A percentile compares a stretch with the other conserved stretches of the same genome.
phyloP scores from a whole-genome alignment of 2,888 invertebrate species.

The Eilema caniola region DNA sequence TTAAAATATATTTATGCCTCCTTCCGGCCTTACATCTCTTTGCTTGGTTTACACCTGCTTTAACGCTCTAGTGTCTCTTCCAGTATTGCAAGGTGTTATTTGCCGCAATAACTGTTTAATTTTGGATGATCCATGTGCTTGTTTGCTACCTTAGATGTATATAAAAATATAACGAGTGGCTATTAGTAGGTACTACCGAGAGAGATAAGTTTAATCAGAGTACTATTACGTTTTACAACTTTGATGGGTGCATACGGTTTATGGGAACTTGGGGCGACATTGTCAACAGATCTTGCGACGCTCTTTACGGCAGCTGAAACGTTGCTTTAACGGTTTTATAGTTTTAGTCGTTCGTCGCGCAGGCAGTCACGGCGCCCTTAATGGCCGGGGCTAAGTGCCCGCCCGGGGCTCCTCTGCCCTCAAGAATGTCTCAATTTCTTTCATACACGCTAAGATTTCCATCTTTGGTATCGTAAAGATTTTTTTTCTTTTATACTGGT shows the following conservation, averaged over 20 bases:
- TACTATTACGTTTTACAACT: slow-evolving; percentile 84
- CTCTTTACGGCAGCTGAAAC: slow-evolving; percentile 86
- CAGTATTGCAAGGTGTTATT: not conserved
- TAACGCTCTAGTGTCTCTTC: not conserved
- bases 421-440: slow-evolving; percentile 81
- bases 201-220: slow-evolving; percentile 86
- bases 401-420: slow-evolving; percentile 80
- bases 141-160: not conserved
- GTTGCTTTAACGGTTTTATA: slow-evolving; percentile 87
- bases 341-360: slow-evolving; percentile 84
- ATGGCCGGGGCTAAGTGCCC: slow-evolving; percentile 85
- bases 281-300: slow-evolving; percentile 86
- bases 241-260: slow-evolving; percentile 85
- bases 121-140: not conserved
- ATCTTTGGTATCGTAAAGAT: slow-evolving; percentile 77
- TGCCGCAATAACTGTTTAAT: too few species aligned
- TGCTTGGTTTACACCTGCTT: too few species aligned
- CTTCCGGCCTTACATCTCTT: too few species aligned
- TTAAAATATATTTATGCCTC: too few species aligned
- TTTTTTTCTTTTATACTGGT: slow-evolving; percentile 67
- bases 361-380: slow-evolving; percentile 84
- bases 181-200: slow-evolving; percentile 71
- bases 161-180: slow-evolving; percentile 49
- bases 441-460: slow-evolving; percentile 77
- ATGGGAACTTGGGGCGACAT: slow-evolving; percentile 83